Evolutionary conservation across 2,888 invertebrate species (phyloP).

Genomic region (Drosophila aldrichi): DNA sequence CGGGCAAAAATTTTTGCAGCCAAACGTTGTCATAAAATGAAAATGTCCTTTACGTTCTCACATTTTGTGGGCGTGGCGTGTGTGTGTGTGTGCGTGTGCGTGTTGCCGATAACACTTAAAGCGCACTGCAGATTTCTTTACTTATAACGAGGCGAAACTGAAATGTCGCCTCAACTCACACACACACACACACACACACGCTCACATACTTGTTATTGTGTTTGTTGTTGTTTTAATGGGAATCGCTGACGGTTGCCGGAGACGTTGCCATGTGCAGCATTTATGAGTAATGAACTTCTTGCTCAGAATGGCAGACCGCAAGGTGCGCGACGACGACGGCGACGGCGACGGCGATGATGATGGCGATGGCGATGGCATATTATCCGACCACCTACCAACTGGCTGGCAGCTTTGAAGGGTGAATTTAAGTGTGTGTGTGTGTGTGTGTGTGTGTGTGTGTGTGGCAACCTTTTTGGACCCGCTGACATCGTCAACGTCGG

Average conservation of each 20-base stretch:
- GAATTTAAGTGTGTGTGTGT: conserved; percentile 40
- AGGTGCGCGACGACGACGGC: conserved; percentile 66
- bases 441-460: conserved; percentile 32
- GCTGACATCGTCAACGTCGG: conserved; percentile 65
- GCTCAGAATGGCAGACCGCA: conserved; percentile 77
- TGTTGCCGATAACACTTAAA: conserved; percentile 81
- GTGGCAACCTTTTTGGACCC: conserved; percentile 60
- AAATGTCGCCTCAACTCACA: conserved; percentile 18
- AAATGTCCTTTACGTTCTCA: conserved; percentile 78
- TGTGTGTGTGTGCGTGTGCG: conserved; percentile 60
- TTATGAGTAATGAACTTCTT: conserved; percentile 83
- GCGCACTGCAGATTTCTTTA: conserved; percentile 79
- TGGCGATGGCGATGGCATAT: conserved; percentile 56
- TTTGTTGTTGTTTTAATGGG: conserved; percentile 74
- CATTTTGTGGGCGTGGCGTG: conserved; percentile 62
- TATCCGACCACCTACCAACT: conserved; percentile 45
- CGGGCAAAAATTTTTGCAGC: conserved; percentile 54
- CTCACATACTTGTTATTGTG: conserved; percentile 32
- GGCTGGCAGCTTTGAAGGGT: conserved; percentile 56
- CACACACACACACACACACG: neutral
- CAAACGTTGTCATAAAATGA: conserved; percentile 80
- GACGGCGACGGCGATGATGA: neutral
- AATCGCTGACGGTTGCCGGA: conserved; percentile 53
- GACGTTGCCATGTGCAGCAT: conserved; percentile 77
- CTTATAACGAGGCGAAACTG: conserved; percentile 75